phyloP scores from a whole-genome alignment of 2,888 invertebrate species.

The Cistogaster globosa region DNA sequence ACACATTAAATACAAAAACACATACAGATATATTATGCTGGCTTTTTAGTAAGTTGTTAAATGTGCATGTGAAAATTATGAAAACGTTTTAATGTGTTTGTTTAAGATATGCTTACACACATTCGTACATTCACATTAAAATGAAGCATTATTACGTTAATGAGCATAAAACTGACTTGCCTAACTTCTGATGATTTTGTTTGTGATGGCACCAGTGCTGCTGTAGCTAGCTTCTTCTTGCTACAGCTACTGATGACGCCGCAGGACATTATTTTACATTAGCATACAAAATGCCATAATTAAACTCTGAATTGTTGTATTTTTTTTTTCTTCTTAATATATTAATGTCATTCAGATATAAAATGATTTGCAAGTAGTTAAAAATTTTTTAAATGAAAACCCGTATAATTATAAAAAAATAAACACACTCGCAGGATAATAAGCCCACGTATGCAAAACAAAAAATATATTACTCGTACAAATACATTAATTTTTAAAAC shows the following conservation, averaged over 20 bases:
- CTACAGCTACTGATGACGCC: conserved; percentile 72
- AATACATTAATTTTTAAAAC: conserved; percentile 38
- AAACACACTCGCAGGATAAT: conserved; percentile 32
- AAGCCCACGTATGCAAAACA: conserved; percentile 19
- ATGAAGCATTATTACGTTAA: conserved; percentile 66
- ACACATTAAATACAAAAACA: background rate
- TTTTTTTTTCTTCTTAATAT: conserved; percentile 42
- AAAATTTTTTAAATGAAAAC: conserved; percentile 59
- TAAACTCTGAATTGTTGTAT: conserved; percentile 75
- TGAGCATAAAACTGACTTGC: conserved; percentile 64
- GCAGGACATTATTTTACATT: conserved; percentile 79
- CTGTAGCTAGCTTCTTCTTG: conserved; percentile 22
- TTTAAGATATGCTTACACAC: background rate
- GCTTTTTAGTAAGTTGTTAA: conserved; percentile 48
- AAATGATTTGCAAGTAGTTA: conserved; percentile 68
- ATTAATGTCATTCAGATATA: conserved; percentile 69
- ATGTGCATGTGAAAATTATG: conserved; percentile 59
- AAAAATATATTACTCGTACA: background rate
- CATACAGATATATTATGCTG: background rate
- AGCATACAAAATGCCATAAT: conserved; percentile 80
- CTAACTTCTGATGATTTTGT: conserved; percentile 45
- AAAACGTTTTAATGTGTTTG: background rate
- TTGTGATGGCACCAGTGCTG: conserved; percentile 59
- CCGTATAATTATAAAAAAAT: conserved; percentile 70
- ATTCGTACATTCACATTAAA: conserved; percentile 24